Base-by-base conservation (phyloP, 2,888 invertebrate species). In the Thymelicus sylvestris region DNA sequence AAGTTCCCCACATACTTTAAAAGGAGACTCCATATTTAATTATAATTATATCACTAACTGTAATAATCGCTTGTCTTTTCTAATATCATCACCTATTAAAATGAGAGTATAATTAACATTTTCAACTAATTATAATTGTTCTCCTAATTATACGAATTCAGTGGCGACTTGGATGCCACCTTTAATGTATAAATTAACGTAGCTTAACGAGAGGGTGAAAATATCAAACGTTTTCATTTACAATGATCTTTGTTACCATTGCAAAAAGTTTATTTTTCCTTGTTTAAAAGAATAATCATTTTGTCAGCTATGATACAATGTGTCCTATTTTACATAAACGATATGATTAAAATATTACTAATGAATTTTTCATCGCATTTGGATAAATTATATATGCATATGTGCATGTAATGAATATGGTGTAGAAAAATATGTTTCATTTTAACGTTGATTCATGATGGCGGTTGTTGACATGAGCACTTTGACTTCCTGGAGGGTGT, bases 131-230 rank as follows among this genome's bases (percentile, higher is more conserved):
- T 64, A 64, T 69, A 64, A 68, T 68, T 44, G 67, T 67, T 62
- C 61, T 44, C 55, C 55, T 69, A 64, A 69, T 64, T 64, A 69
- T 69, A 63, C n/a, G 47, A 64, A 64, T 69, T 69, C 64, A 64
- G 69, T 69, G 64, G 69, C 69, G 57, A 69, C 69, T 69, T 50
- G 8, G 80, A 84, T 80, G 69, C 73, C 73, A 71, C 70, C 71
- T 71, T 75, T 73, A 71, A 73, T 73, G 71, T 66, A 66, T 64
- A 69, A 67, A 67, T 69, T 63, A 59, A 63, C 31, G 38, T 19
- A 59, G 48, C 47, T 47, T n/a, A 63, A 52, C 63, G 24, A 31
- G 41, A 57, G 52, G 63, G 55, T 31, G 6, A 47, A 44, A 31
- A 60, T 24, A 67, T 50, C 61, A 39, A 10, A 6, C 2, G 5